Percentiles rank a stretch among this genome's conserved stretches.
These are phyloP conservation scores for Loripinus fragilis DNA, from an alignment of 2,888 invertebrate genomes.

Conservation along the genomic window DNA sequence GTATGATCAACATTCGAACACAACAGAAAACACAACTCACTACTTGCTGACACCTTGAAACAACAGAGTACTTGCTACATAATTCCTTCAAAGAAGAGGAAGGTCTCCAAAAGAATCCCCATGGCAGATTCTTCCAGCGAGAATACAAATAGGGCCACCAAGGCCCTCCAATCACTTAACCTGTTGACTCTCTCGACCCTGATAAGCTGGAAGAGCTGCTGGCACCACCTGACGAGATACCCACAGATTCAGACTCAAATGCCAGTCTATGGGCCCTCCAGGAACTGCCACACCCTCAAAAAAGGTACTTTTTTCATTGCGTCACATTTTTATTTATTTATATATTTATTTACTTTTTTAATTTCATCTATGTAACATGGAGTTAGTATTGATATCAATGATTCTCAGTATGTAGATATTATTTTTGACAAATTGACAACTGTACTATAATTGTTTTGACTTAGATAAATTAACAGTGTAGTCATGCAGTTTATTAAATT, in stretches of 20 bases:
- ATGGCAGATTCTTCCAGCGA: constrained; percentile 36
- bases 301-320: constrained; percentile 43
- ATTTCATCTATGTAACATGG: constrained; percentile 42
- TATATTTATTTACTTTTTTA: constrained; percentile 40
- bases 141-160: constrained; percentile 35
- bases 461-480: constrained; percentile 39
- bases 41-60: constrained; percentile 12
- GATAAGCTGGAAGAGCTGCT: constrained; percentile 31
- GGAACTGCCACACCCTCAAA: constrained; percentile 6
- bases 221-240: constrained; percentile 30
- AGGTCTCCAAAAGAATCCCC: constrained; percentile 29
- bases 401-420: constrained; percentile 45
- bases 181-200: constrained; percentile 11
- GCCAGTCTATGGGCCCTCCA: constrained; percentile 29
- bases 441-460: constrained; percentile 43
- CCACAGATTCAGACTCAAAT: constrained; percentile 31
- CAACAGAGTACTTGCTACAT: constrained; percentile 21
- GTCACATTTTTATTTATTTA: constrained; percentile 38
- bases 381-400: constrained; percentile 46
- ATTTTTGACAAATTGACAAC: constrained; percentile 46
- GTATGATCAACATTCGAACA: constrained; percentile 12
- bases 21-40: constrained; percentile 38
- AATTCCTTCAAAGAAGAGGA: constrained; percentile 43
- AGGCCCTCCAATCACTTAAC: constrained; percentile 41
- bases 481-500: constrained; percentile 41